Evolutionary conservation across 2,797 vertebrate species (phyloP).

Genomic region (Bovichtus diacanthus): DNA sequence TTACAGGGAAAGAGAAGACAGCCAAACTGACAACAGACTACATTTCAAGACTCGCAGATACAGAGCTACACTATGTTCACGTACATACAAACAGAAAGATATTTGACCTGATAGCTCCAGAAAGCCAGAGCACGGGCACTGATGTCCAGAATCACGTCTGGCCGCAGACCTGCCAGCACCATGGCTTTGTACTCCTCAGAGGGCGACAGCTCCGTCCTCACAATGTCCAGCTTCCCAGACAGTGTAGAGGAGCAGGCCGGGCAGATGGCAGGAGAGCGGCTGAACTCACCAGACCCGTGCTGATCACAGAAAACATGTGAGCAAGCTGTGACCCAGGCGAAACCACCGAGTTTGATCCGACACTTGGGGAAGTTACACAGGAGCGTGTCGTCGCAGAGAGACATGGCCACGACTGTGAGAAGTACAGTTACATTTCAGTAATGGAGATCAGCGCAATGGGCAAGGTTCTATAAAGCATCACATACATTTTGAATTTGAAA

Average conservation of each 20-base stretch:
- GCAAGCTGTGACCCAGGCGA: slow-evolving; percentile 93
- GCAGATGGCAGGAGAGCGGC: slow-evolving; percentile 88
- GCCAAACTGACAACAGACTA: not conserved
- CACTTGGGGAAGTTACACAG: slow-evolving; percentile 93
- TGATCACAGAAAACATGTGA: slow-evolving; percentile 93
- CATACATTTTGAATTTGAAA: not conserved
- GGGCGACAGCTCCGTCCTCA: slow-evolving; percentile 90
- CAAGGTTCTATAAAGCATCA: not conserved
- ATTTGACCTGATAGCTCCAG: slow-evolving; percentile 92
- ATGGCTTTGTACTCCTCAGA: slow-evolving; percentile 94
- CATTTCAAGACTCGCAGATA: no score
- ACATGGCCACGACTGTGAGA: slow-evolving; percentile 73
- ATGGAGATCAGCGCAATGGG: not conserved
- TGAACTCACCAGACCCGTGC: slow-evolving; percentile 91
- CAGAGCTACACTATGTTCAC: not conserved
- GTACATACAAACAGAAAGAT: slow-evolving; percentile 13
- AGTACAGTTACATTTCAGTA: not conserved
- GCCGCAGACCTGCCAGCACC: slow-evolving; percentile 90
- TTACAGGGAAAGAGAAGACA: not conserved
- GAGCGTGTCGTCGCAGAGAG: slow-evolving; percentile 88
- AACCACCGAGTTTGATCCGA: slow-evolving; percentile 86
- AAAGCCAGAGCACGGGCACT: slow-evolving; percentile 90
- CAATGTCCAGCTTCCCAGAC: slow-evolving; percentile 91
- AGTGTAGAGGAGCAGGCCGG: slow-evolving; percentile 91
- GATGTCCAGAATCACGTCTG: slow-evolving; percentile 91